Evolutionary conservation across 2,888 invertebrate species (phyloP).

Genomic region (Vannuccia rotundouncinata): DNA sequence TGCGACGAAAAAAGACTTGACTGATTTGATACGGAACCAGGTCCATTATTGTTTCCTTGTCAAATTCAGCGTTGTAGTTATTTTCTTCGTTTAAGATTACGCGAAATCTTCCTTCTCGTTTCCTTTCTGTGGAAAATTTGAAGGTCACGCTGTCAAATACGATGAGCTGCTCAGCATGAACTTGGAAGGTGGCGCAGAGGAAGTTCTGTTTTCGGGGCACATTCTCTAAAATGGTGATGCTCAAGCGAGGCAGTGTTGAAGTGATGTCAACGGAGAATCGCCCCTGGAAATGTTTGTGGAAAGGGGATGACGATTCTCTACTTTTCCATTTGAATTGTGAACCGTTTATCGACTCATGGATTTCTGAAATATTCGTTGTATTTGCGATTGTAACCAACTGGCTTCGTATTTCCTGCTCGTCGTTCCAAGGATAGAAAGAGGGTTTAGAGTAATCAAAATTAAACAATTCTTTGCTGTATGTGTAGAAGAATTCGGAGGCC

Average conservation of each 20-base stretch:
- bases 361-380: not conserved
- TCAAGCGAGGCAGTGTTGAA: not conserved
- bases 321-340: not conserved
- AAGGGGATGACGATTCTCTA: not conserved
- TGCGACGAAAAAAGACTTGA: not conserved
- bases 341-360: not conserved
- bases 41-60: conserved; percentile 6
- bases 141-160: not conserved
- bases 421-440: not conserved
- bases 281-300: not conserved
- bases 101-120: not conserved
- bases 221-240: not conserved
- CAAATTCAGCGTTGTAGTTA: not conserved
- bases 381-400: not conserved
- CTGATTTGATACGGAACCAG: not conserved
- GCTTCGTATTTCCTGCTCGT: not conserved
- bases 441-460: not conserved
- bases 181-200: not conserved
- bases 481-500: not conserved
- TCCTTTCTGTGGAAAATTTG: not conserved
- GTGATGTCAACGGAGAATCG: not conserved
- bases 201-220: conserved; percentile 3
- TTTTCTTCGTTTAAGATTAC: not conserved
- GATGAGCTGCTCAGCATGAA: not conserved
- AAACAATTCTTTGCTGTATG: not conserved